Base-by-base conservation (phyloP, 2,888 invertebrate species). In the Ochropleura leucogaster region DNA sequence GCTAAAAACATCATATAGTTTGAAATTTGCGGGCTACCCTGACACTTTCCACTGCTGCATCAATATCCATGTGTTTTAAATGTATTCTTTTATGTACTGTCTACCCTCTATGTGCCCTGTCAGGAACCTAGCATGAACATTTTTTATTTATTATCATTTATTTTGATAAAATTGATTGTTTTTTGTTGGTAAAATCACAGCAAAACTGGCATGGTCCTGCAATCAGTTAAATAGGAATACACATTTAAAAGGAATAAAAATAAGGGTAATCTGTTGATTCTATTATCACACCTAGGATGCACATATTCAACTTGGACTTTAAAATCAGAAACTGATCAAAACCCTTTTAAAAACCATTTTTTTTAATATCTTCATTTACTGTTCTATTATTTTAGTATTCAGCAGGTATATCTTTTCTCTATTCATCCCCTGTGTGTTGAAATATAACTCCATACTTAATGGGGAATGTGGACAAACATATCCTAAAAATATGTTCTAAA, bases 41-140 rank as follows among this genome's bases (percentile, higher is more conserved):
- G n/a, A 44, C 7, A 1, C 62, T 44, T 44, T n/a, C 62, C 12
- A 62, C 4, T 20, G 14, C 7, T 49, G n/a, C 51, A 57, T 72
- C 42, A 72, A 74, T 72, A 63, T 49, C 47, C 57, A 68, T 68
- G 4, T 51, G n/a, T 67, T 57, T 49, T 62, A 51, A 69, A 62
- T 68, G 64, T 65, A 40, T 59, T 46, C 49, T 42, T 60, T n/a
- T n/a, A 10, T 77, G 60, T 72, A 47, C n/a, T 57, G 12, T 47
- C 46, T 74, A 53, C 68, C 64, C 57, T 65, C 40, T 68, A 62
- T 82, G 40, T 57, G 12, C 47, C 63, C 47, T 65, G 18, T 68
- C 18, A 75, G 57, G 44, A 76, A 77, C 59, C 67, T 53, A 72
- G 82, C 80, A 82, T 80, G 82, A 57, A 40, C n/a, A 44, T 49